phyloP scores from a whole-genome alignment of 2,113 vertebrate species.

The Chrysemys picta region DNA sequence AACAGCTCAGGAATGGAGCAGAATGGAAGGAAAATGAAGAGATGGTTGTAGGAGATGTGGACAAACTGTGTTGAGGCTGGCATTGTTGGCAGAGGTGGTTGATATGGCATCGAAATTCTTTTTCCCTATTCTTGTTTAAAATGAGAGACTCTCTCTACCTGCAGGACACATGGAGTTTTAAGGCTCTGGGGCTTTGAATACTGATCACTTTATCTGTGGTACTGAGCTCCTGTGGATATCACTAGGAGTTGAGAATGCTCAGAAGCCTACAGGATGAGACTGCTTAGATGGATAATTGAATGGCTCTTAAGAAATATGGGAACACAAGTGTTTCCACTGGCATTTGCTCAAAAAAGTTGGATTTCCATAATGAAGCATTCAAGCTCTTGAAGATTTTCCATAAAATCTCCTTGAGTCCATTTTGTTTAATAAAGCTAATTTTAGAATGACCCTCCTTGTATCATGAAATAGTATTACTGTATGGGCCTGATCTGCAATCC shows the following conservation, averaged over 20 bases:
- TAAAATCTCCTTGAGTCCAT: background rate
- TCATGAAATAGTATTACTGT: background rate
- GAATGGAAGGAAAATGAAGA: background rate
- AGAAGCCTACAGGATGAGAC: background rate
- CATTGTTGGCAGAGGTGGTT: background rate
- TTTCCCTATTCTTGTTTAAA: background rate
- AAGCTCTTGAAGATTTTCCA: background rate
- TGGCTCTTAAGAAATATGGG: background rate
- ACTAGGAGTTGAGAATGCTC: background rate
- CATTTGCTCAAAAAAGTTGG: background rate
- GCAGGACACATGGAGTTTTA: background rate
- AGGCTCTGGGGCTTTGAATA: background rate
- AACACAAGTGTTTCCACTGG: background rate
- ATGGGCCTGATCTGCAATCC: background rate
- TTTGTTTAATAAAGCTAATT: background rate
- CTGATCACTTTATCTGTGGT: background rate
- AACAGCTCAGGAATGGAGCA: background rate
- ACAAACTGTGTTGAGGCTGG: background rate
- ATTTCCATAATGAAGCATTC: background rate
- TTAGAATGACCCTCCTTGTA: background rate
- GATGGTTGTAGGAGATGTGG: background rate
- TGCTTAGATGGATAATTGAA: background rate
- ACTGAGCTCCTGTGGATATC: background rate
- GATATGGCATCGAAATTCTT: background rate
- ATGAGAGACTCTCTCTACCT: background rate